These are phyloP conservation scores for Hypolimnas misippus DNA, from an alignment of 2,888 invertebrate genomes.

Conservation along the genomic window DNA sequence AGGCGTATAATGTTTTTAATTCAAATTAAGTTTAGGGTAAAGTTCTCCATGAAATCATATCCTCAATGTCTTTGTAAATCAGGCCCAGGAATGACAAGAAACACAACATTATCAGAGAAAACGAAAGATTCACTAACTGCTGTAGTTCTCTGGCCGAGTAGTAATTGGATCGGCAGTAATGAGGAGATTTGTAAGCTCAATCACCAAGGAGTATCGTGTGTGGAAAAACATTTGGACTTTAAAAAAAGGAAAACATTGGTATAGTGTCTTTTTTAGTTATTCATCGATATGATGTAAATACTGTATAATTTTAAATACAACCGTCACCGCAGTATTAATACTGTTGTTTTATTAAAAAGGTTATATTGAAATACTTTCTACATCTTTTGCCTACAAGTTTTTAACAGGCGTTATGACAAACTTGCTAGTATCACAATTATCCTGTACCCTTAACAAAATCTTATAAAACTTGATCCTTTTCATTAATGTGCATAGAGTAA, in stretches of 20 bases:
- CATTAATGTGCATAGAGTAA: no score
- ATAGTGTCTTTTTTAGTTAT: slow-evolving; percentile 5
- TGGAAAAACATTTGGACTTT: slow-evolving; percentile 59
- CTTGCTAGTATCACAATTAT: no score
- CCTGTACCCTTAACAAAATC: no score
- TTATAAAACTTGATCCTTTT: no score
- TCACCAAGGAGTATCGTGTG: slow-evolving; percentile 57
- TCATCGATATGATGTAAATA: neutral
- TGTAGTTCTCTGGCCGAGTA: slow-evolving; percentile 55
- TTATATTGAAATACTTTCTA: no score
- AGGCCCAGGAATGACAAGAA: slow-evolving; percentile 76
- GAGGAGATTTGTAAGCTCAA: slow-evolving; percentile 60
- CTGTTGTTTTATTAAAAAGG: no score
- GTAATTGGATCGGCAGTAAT: slow-evolving; percentile 49
- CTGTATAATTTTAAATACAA: neutral
- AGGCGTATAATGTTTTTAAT: no score
- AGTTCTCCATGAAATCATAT: neutral
- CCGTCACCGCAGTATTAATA: neutral
- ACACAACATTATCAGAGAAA: slow-evolving; percentile 60
- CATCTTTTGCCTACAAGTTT: no score
- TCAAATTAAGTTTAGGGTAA: no score
- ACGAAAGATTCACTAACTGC: slow-evolving; percentile 59
- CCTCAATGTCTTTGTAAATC: slow-evolving; percentile 3
- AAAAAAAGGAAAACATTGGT: slow-evolving; percentile 62
- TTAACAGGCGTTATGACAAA: no score